Percentiles rank a stretch among this genome's conserved stretches.
Conservation (phyloP, 2,797 vertebrate genomes). For the Bucorvus abyssinicus region DNA sequence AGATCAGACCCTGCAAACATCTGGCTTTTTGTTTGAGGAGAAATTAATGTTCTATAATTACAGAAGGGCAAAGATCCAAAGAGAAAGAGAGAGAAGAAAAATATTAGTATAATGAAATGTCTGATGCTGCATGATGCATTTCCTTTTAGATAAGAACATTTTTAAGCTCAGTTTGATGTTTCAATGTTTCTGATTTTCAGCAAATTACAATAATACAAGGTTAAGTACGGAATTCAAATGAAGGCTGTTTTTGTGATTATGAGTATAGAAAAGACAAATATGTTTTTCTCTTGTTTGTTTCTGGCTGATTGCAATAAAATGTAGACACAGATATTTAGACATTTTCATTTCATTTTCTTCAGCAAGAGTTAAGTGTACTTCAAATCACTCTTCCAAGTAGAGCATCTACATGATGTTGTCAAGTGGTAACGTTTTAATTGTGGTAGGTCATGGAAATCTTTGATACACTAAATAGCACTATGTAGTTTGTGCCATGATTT, state of each 20-base stretch:
- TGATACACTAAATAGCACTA: neutral
- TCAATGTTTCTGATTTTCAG: conserved; percentile 1
- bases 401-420: neutral
- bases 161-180: neutral
- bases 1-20: conserved; percentile 6
- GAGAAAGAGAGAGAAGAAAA: neutral
- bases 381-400: neutral
- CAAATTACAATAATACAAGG: neutral
- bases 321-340: neutral
- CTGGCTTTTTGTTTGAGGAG: neutral
- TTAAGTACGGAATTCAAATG: conserved; percentile 8
- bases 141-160: neutral
- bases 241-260: neutral
- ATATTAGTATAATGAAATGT: neutral
- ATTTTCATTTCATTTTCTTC: neutral
- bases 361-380: neutral
- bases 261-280: neutral
- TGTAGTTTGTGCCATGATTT: neutral
- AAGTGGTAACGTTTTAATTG: neutral
- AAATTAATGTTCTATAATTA: neutral
- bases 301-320: neutral
- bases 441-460: neutral
- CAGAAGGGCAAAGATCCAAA: neutral
- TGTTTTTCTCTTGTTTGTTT: neutral
- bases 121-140: neutral